These are phyloP conservation scores for Pygocentrus nattereri DNA, from an alignment of 2,797 vertebrate species.

Conservation along the genomic window DNA sequence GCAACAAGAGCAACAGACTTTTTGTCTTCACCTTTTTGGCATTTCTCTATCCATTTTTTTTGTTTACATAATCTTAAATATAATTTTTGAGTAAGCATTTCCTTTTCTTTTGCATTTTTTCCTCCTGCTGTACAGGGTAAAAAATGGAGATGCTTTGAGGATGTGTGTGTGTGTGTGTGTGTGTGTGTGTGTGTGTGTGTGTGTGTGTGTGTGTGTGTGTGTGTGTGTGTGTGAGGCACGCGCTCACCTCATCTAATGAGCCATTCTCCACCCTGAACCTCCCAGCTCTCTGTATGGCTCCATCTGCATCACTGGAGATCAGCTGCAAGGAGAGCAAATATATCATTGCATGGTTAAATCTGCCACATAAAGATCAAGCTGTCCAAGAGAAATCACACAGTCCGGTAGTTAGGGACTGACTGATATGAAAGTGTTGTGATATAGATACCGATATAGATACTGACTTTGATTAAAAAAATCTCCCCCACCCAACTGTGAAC, in stretches of 20 bases:
- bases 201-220: conserved; percentile 26
- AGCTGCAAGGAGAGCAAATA: conserved; percentile 77
- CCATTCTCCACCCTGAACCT: conserved; percentile 98
- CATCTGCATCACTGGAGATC: conserved; percentile 98
- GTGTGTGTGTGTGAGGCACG: not conserved
- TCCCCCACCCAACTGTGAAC: too few species aligned
- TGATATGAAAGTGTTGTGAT: not conserved
- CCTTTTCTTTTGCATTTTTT: not conserved
- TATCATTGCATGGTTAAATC: conserved; percentile 44
- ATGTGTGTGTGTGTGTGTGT: conserved; percentile 31
- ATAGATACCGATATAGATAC: not conserved
- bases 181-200: conserved; percentile 34
- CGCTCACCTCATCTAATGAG: conserved; percentile 89
- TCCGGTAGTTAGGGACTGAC: not conserved
- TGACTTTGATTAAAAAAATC: too few species aligned
- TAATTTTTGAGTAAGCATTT: not conserved
- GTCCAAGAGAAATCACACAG: not conserved
- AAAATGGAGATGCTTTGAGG: not conserved
- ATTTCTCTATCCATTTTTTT: not conserved
- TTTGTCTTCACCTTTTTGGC: not conserved
- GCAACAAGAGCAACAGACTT: not conserved
- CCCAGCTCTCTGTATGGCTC: conserved; percentile 98
- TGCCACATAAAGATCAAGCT: conserved; percentile 4
- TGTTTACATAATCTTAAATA: not conserved
- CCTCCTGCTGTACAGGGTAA: not conserved